phyloP scores from a whole-genome alignment of 1,140 invertebrate species.

The Sycobia sp. region DNA sequence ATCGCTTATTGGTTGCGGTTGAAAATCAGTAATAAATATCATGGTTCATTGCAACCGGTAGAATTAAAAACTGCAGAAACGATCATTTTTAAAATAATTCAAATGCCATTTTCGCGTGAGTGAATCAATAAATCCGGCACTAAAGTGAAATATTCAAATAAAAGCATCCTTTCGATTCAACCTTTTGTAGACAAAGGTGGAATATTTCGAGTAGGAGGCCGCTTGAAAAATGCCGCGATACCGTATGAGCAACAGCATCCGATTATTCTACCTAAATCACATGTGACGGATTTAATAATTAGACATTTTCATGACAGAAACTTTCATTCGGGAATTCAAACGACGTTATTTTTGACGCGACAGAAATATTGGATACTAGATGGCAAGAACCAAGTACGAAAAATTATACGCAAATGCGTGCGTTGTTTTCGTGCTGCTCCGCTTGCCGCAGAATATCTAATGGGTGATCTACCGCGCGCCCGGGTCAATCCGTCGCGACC shows the following conservation, averaged over 20 bases:
- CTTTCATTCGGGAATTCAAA: conserved; percentile 47
- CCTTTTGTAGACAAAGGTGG: conserved; percentile 41
- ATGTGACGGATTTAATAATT: conserved; percentile 37
- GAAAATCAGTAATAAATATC: too few species aligned
- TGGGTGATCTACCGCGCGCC: conserved; percentile 22
- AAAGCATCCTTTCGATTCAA: too few species aligned
- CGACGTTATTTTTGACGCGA: conserved; percentile 28
- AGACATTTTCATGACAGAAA: conserved; percentile 17
- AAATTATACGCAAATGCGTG: conserved; percentile 24
- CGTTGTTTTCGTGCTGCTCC: conserved; percentile 26
- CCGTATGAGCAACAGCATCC: conserved; percentile 46
- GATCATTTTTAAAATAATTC: too few species aligned
- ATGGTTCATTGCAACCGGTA: too few species aligned
- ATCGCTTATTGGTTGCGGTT: too few species aligned
- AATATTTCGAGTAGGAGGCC: conserved; percentile 54
- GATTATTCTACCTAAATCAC: conserved; percentile 45
- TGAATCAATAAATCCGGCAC: too few species aligned
- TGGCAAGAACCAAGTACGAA: conserved; percentile 27
- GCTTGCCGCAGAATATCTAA: conserved; percentile 20
- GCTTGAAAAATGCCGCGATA: conserved; percentile 43
- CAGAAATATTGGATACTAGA: conserved; percentile 38
- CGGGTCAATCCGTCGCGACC: not conserved
- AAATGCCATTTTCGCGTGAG: too few species aligned
- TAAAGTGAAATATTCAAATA: too few species aligned
- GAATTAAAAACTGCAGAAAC: too few species aligned